Base-by-base conservation (phyloP, 2,888 invertebrate species). In the Onchidella celtica region DNA sequence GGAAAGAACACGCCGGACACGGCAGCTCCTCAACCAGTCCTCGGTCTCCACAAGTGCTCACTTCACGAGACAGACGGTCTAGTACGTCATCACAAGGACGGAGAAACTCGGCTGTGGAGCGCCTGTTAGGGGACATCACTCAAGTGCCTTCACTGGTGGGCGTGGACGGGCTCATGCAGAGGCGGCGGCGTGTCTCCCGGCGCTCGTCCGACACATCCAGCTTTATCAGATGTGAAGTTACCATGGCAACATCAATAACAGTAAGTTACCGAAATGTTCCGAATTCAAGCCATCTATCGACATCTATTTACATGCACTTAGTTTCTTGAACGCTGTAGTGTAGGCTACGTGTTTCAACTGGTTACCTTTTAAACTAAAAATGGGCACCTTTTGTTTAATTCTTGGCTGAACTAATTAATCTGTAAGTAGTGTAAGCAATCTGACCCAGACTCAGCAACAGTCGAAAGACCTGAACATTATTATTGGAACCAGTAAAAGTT, bases 91-190 rank as follows among this genome's bases (percentile, higher is more conserved):
- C 68, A 11, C 68, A 34, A 36, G 68, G 36, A 9, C 34, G 68
- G 17, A 68, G 68, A 24, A 38, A 38, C 36, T 68, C 68, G 17
- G 38, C 68, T 36, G n/a, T 68, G 21, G 68, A 68, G 21, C 14
- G 34, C 4, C 68, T 68, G 36, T n/a, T 68, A 3, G 38, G 68
- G 32, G 36, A 36, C 21, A n/a, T 61, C 61, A 61, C 17, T 4
- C 9, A 29, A 2, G 68, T 68, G 17, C 36, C 68, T 3, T 34
- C 21, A 2, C n/a, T 68, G 34, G 59, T 38, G 34, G 65, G 65
- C n/a, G 40, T 29, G 32, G 55, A 55, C 1, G 57, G 72, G 27
- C 17, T 29, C 55, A 24, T 55, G 29, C 27, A 55, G 55, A 73
- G 72, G 29, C 27, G 57, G 55, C 47, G 72, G n/a, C 34, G 38